A percentile compares a stretch with the other conserved stretches of the same genome.
These are phyloP conservation scores for Uria aalge DNA, from an alignment of 2,113 vertebrate species.

Conservation along the genomic window DNA sequence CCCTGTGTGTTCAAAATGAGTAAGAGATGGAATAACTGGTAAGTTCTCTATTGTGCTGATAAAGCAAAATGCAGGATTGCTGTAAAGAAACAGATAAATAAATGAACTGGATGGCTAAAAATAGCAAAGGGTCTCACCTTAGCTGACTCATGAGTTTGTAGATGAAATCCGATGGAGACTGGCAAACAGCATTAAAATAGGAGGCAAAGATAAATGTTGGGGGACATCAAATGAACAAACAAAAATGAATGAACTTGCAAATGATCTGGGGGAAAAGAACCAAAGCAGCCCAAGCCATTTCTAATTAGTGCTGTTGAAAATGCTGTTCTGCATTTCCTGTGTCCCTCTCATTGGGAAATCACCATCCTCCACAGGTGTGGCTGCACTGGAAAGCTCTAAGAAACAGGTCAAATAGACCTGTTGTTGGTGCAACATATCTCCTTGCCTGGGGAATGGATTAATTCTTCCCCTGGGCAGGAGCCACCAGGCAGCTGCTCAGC, in stretches of 20 bases:
- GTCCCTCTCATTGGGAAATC: neutral
- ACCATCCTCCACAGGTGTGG: neutral
- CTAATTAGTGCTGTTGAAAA: neutral
- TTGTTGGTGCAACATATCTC: neutral
- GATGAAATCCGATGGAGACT: neutral
- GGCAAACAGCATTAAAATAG: neutral
- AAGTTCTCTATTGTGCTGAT: constrained; percentile 18
- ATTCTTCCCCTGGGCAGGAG: neutral
- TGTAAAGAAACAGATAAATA: constrained; percentile 34
- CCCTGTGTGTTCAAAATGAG: neutral
- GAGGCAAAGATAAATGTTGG: neutral
- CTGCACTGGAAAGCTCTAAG: neutral
- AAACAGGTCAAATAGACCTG: neutral
- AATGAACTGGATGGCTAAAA: neutral
- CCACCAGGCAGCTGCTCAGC: neutral
- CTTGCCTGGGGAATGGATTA: neutral
- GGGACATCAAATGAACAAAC: neutral
- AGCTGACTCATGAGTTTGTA: neutral
- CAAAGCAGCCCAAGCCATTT: neutral
- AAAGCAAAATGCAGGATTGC: constrained; percentile 3
- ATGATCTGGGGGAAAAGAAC: neutral
- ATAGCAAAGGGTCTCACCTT: neutral
- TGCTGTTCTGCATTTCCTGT: neutral
- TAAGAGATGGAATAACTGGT: neutral
- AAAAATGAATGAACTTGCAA: neutral